Conservation (phyloP, 1,140 invertebrate species). For the Eueides isabella region DNA sequence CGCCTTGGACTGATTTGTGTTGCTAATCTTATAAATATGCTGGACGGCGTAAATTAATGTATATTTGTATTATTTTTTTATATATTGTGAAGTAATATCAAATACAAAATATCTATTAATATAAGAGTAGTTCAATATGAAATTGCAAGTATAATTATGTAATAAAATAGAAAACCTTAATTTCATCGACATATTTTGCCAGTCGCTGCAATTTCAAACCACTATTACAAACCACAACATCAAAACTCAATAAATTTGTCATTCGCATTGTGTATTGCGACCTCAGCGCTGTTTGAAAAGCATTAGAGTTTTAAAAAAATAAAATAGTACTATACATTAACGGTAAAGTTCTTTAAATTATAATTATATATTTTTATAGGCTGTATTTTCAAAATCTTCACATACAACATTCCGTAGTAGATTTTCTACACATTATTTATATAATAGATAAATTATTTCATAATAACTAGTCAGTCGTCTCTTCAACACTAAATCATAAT, state of each 20-base stretch:
- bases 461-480: not conserved
- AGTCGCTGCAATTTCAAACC: not conserved
- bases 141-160: not conserved
- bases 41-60: not conserved
- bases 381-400: too few relatives aligned
- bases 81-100: too few relatives aligned
- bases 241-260: conserved; percentile 3
- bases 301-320: not conserved
- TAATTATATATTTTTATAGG: too few relatives aligned
- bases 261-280: not conserved
- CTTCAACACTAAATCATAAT: not conserved
- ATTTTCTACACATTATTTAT: not conserved
- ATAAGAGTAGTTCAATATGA: not conserved
- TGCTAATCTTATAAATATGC: not conserved
- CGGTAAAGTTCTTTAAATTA: too few relatives aligned
- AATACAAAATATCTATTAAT: too few relatives aligned
- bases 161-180: too few relatives aligned
- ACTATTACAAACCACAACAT: not conserved
- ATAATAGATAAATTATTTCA: not conserved
- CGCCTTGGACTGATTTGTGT: not conserved
- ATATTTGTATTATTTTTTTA: not conserved
- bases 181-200: not conserved
- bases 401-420: not conserved
- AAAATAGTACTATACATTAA: too few relatives aligned
- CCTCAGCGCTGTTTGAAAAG: not conserved